Evolutionary conservation across 2,888 invertebrate genomes (phyloP).

Genomic region (Catonia carolina): DNA sequence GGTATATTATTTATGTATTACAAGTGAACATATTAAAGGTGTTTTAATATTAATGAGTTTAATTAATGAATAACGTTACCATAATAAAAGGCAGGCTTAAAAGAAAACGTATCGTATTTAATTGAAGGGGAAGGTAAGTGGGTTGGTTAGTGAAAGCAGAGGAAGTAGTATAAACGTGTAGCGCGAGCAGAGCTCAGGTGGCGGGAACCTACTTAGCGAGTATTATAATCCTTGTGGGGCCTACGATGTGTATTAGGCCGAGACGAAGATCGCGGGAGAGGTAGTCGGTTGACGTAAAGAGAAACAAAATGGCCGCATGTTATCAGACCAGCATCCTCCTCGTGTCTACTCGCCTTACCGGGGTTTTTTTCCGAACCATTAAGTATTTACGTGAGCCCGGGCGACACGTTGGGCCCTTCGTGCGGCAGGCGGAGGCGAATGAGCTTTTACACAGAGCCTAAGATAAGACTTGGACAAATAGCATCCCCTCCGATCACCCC

Average conservation of each 20-base stretch:
- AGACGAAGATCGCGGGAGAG: constrained; percentile 1
- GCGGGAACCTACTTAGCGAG: not conserved
- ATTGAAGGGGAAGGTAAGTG: too few relatives aligned
- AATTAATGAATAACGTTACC: too few relatives aligned
- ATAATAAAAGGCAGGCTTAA: too few relatives aligned
- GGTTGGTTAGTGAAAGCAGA: too few relatives aligned
- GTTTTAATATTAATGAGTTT: too few relatives aligned
- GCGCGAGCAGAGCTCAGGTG: too few relatives aligned
- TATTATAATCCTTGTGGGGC: constrained; percentile 4
- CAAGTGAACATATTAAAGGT: too few relatives aligned
- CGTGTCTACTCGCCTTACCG: too few relatives aligned
- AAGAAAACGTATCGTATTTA: too few relatives aligned
- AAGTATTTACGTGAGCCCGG: constrained; percentile 15
- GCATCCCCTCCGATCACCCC: not conserved
- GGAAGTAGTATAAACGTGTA: too few relatives aligned
- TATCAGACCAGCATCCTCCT: not conserved
- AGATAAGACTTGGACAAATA: constrained; percentile 8
- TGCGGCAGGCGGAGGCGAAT: not conserved
- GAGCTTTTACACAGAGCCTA: constrained; percentile 9
- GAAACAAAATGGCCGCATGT: constrained; percentile 15
- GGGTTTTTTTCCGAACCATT: constrained; percentile 13
- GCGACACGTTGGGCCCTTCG: constrained; percentile 1
- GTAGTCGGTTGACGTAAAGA: constrained; percentile 3
- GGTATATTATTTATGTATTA: too few relatives aligned
- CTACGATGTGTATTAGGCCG: too few relatives aligned